Base-by-base conservation (phyloP, 2,888 invertebrate genomes). In the Agriotes lineatus region DNA sequence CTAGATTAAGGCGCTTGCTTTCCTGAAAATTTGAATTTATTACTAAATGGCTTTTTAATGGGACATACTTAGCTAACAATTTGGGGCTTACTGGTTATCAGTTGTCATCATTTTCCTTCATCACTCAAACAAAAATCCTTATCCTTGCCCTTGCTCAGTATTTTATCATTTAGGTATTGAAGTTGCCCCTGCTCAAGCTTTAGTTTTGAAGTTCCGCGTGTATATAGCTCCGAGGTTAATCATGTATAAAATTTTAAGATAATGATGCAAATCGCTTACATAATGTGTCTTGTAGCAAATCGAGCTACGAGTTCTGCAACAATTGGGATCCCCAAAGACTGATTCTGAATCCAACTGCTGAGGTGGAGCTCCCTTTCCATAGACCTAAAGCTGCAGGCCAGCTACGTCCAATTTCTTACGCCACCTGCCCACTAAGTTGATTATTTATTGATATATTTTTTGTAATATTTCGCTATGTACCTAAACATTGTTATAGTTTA, bases 251-350 rank as follows among this genome's bases (percentile, higher is more conserved):
- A 5, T 10, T 14, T 1, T 42, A 18, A 2, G 5, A 35, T 9
- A 16, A 42, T 16, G 16, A 14, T 4, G 42, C 6, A 14, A 18
- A 9, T 9, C 16, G 14, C 12, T 42, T 16, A 5, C 2, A 18
- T 16, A 18, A 10, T 37, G 37, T 56, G 39, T 67, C 33, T 79
- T 79, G 52, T 79, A 85, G 85, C 82, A 84, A 83, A 85, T 85
- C 80, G 85, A 85, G 78, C 84, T 84, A 78, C 82, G 82, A 78
- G 83, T 85, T 73, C 83, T 82, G 65, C 85, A 85, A 78, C 84
- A 85, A 75, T 78, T 84, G 79, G 83, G 84, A 73, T 79, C 80
- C 72, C 83, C 83, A 76, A 81, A 83, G 78, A 83, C 82, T 77
- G 84, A 83, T 75, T 82, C 81, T 76, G 84, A 83, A 75, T 83